Conservation (phyloP, 2,113 vertebrate genomes). For the Egretta garzetta region DNA sequence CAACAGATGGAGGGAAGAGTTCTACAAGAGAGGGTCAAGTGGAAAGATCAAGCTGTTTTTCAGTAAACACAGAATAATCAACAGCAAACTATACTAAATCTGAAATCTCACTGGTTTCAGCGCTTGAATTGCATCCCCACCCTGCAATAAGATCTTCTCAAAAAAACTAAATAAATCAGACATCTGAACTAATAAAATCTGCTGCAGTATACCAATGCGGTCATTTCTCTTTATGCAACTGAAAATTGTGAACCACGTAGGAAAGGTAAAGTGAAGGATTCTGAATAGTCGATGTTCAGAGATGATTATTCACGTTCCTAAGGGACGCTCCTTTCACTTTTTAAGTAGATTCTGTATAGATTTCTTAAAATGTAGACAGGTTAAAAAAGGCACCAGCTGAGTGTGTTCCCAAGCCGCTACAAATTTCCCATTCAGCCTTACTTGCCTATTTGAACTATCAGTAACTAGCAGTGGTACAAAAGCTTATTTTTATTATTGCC, state of each 20-base stretch:
- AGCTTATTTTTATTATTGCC: background rate
- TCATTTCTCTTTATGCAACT: background rate
- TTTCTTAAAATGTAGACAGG: background rate
- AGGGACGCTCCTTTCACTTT: background rate
- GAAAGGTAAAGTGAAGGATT: background rate
- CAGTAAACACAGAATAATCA: background rate
- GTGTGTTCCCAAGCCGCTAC: background rate
- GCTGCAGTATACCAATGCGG: background rate
- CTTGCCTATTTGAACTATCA: background rate
- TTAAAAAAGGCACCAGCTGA: background rate
- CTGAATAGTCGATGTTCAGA: background rate
- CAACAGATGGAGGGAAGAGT: background rate
- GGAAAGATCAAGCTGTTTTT: background rate
- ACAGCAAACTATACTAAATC: background rate
- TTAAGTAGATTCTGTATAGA: background rate
- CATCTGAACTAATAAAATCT: background rate
- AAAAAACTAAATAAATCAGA: background rate
- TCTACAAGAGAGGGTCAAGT: background rate
- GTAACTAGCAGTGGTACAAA: background rate
- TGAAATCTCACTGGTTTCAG: background rate
- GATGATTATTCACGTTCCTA: background rate
- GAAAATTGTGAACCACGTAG: background rate
- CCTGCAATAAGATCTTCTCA: background rate
- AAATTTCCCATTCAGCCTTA: background rate
- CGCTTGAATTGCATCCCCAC: background rate